Evolutionary conservation across 1,140 invertebrate genomes (phyloP), one percentile per base, ranked within the genome.

Genomic region (Apolygus lucorum): DNA sequence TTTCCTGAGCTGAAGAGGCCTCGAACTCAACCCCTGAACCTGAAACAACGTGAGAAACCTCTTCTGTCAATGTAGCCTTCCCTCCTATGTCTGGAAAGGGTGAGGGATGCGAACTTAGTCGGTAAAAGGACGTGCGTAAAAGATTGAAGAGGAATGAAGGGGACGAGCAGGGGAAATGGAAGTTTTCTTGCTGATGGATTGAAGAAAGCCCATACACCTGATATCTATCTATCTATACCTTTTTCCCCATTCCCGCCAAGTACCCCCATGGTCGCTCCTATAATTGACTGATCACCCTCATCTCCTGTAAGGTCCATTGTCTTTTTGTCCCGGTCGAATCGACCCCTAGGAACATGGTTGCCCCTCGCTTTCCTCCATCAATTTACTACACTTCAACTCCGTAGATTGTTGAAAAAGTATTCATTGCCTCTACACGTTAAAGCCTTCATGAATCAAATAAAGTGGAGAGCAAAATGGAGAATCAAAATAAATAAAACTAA

Each of bases 21-120:
- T n/a, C 34, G 17, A 42, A 42, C 34, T 42, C 34, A 4, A 8
- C 54, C 54, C 22, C 54, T 24, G 22, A 59, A 59, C 54, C 54
- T 59, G 54, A 59, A 59, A 59, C 54, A 59, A 59, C 54, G 54
- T 59, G 54, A 59, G 54, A 59, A 59, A 59, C 54, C 54, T 59
- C 54, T 59, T 59, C 54, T 59, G 54, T 59, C 54, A 59, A 59
- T 24, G 54, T 59, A 21, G 54, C 11, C 13, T 21, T 17, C 34
- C 17, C 17, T 17, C 34, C 17, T 42, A 17, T 42, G 4, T 17
- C 34, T 17, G 17, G 34, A 42, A 17, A 42, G 17, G 34, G 34
- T 42, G 34, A 42, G 17, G 34, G 34, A 42, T 42, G 34, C 34
- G 34, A 42, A 42, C 34, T 42, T 42, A 42, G 34, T 42, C 34